Evolutionary conservation across 2,888 invertebrate species (phyloP).

Genomic region (Drosophila atripex): DNA sequence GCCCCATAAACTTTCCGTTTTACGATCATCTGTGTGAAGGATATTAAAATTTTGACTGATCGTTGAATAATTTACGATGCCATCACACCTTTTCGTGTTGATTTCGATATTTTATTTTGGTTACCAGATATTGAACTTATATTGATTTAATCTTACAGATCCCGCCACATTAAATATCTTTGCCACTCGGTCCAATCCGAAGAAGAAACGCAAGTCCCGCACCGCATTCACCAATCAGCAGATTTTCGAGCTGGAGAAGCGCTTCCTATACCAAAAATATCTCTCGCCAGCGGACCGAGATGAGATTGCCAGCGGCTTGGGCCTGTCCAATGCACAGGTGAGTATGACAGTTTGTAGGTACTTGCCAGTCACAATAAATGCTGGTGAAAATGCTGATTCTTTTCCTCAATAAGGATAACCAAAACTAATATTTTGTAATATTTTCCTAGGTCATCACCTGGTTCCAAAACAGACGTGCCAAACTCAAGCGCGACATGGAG

Average conservation of each 20-base stretch:
- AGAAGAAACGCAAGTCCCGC: conserved; percentile 98
- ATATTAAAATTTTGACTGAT: conserved; percentile 41
- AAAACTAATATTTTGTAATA: background rate
- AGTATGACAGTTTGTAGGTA: conserved; percentile 51
- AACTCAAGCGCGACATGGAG: conserved; percentile 98
- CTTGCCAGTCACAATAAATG: background rate
- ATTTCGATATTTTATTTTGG: conserved; percentile 1
- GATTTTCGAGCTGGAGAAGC: conserved; percentile 98
- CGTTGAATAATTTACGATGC: conserved; percentile 32
- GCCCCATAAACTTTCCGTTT: conserved; percentile 41
- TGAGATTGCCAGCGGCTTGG: conserved; percentile 96
- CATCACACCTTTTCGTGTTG: conserved; percentile 29
- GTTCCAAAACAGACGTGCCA: conserved; percentile 97
- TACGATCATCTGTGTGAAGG: conserved; percentile 37
- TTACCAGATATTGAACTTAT: background rate
- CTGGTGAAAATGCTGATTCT: background rate
- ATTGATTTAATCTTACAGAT: conserved; percentile 85
- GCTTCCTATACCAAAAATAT: conserved; percentile 99
- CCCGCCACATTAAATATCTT: conserved; percentile 95
- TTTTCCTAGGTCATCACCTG: conserved; percentile 93
- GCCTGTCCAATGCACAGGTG: conserved; percentile 97
- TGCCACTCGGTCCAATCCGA: conserved; percentile 95
- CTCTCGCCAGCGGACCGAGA: conserved; percentile 98
- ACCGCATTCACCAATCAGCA: conserved; percentile 99
- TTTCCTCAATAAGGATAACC: too few relatives aligned